A percentile compares a stretch with the other conserved stretches of the same genome.
Conservation (phyloP, 2,113 vertebrate genomes). For the Cyphomyrus discorhynchus region DNA sequence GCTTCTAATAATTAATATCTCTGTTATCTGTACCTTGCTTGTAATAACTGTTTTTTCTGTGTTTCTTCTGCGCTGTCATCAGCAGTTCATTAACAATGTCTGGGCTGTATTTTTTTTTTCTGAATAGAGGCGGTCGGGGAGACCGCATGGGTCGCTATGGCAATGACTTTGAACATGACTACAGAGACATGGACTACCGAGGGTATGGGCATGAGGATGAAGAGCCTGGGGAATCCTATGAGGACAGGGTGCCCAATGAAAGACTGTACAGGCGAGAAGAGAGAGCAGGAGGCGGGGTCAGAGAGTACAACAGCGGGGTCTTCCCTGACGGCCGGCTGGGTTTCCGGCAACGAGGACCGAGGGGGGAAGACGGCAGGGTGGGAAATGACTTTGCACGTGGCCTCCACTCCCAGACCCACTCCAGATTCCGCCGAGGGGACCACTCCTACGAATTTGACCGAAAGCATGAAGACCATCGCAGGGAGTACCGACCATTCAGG, state of each 20-base stretch:
- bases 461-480: conserved; percentile 35
- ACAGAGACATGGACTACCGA: conserved; percentile 78
- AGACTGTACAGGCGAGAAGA: conserved; percentile 43
- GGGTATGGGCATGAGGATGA: conserved; percentile 54
- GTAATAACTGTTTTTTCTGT: background rate
- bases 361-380: conserved; percentile 26
- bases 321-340: conserved; percentile 30
- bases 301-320: conserved; percentile 39
- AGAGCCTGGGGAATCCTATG: conserved; percentile 38
- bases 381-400: conserved; percentile 38
- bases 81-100: background rate
- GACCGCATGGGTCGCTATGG: conserved; percentile 78
- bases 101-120: background rate
- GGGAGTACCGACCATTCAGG: conserved; percentile 45
- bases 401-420: conserved; percentile 32
- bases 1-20: background rate
- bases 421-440: conserved; percentile 43
- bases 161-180: conserved; percentile 68
- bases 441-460: conserved; percentile 20
- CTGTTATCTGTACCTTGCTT: background rate
- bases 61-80: background rate
- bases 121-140: conserved; percentile 67
- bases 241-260: conserved; percentile 50
- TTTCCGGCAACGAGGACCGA: conserved; percentile 37
- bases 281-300: conserved; percentile 15